A percentile compares a stretch with the other conserved stretches of the same genome.
Evolutionary conservation across 1,140 invertebrate species (phyloP).

Genomic region (Hypsibius dujardini): DNA sequence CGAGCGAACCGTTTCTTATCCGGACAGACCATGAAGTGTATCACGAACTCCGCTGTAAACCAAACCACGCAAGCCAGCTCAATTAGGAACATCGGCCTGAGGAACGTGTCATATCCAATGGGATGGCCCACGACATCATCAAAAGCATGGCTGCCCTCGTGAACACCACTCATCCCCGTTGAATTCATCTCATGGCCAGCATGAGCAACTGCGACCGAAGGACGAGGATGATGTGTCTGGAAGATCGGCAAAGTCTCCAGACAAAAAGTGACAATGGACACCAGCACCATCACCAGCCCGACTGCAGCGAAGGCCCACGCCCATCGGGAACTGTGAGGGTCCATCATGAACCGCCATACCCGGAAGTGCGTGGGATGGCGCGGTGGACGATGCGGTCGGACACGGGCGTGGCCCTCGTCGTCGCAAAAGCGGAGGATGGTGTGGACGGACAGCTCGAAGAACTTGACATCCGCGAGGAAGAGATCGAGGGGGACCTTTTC

Average conservation of each 20-base stretch:
- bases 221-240: constrained; percentile 28
- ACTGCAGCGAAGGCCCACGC: background rate
- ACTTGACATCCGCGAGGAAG: too few relatives aligned
- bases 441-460: too few relatives aligned
- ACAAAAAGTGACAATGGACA: constrained; percentile 41
- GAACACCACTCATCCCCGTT: background rate
- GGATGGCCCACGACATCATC: too few relatives aligned
- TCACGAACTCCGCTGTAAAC: constrained; percentile 36
- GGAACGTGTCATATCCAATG: background rate
- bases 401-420: too few relatives aligned
- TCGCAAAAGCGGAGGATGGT: too few relatives aligned
- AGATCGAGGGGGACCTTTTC: too few relatives aligned
- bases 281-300: constrained; percentile 20
- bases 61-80: constrained; percentile 36
- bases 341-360: too few relatives aligned
- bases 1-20: constrained; percentile 35
- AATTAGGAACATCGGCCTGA: constrained; percentile 28
- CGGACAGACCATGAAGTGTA: constrained; percentile 34
- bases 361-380: too few relatives aligned
- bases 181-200: background rate
- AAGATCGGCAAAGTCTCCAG: constrained; percentile 39
- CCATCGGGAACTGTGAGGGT: too few relatives aligned
- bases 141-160: too few relatives aligned
- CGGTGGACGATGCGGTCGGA: too few relatives aligned
- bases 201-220: background rate